A percentile compares a stretch with the other conserved stretches of the same genome.
These are phyloP conservation scores for Orgyia antiqua DNA, from an alignment of 2,888 invertebrate genomes.

Conservation along the genomic window DNA sequence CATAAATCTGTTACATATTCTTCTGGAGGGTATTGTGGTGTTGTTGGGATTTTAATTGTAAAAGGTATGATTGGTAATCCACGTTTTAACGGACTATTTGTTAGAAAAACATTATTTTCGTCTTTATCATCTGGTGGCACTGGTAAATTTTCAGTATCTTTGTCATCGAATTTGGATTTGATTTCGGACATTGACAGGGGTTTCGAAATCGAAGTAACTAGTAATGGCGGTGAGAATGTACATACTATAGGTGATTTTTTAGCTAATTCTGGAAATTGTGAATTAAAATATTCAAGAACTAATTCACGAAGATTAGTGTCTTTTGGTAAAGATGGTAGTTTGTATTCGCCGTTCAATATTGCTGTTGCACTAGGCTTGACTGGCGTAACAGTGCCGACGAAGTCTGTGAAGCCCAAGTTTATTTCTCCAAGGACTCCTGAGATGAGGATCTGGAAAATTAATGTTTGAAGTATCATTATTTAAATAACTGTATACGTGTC, in stretches of 20 bases:
- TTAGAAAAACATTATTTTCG: too few relatives aligned
- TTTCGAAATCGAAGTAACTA: slow-evolving; percentile 3
- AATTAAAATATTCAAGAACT: slow-evolving; percentile 2
- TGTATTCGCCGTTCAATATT: neutral
- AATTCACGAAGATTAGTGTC: neutral
- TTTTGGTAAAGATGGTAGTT: neutral
- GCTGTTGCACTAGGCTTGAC: slow-evolving; percentile 7
- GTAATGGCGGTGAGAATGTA: slow-evolving; percentile 3
- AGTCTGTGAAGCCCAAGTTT: slow-evolving; percentile 4
- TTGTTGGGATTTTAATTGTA: too few relatives aligned
- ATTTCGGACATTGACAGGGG: neutral
- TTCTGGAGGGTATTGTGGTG: too few relatives aligned
- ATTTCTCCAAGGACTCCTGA: slow-evolving; percentile 2
- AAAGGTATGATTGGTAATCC: too few relatives aligned
- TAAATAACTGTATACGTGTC: too few relatives aligned
- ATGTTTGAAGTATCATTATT: neutral
- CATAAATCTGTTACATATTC: too few relatives aligned
- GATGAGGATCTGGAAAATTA: slow-evolving; percentile 10
- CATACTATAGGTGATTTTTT: neutral
- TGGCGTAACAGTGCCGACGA: slow-evolving; percentile 10
- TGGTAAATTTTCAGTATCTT: too few relatives aligned
- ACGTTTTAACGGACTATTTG: too few relatives aligned
- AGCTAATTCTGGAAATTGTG: neutral
- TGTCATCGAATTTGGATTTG: too few relatives aligned
- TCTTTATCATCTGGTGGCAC: neutral